A percentile compares a stretch with the other conserved stretches of the same genome.
Evolutionary conservation across 23 tunicate genomes (phyloP).

Genomic region (Clavelina lepadiformis): DNA sequence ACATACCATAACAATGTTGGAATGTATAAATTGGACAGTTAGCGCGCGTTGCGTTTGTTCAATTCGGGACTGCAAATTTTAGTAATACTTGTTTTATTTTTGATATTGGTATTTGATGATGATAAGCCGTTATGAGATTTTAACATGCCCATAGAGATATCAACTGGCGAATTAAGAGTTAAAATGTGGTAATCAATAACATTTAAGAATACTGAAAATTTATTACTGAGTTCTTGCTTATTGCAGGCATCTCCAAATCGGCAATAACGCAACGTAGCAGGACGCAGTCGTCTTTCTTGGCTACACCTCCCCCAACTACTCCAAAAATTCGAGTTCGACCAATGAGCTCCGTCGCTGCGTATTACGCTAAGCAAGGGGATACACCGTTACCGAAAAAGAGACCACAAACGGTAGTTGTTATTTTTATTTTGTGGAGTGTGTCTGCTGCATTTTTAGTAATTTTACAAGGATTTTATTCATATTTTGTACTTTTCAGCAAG

Average conservation of each 20-base stretch:
- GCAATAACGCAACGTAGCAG: slow-evolving; percentile 22
- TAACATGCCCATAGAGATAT: too few relatives aligned
- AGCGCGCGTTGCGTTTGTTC: too few relatives aligned
- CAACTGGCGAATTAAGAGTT: too few relatives aligned
- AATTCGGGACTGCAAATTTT: too few relatives aligned
- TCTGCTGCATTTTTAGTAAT: background rate
- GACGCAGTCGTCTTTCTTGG: slow-evolving; percentile 18
- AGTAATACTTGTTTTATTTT: too few relatives aligned
- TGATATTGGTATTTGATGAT: too few relatives aligned
- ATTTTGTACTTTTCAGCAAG: background rate
- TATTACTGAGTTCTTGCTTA: background rate
- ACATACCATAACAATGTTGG: too few relatives aligned
- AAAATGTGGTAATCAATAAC: too few relatives aligned
- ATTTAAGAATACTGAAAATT: too few relatives aligned
- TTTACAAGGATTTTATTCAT: background rate
- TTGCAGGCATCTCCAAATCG: slow-evolving; percentile 20
- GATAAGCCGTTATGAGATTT: too few relatives aligned
- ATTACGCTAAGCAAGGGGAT: slow-evolving; percentile 1
- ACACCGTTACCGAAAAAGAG: slow-evolving; percentile 45
- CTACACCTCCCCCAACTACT: slow-evolving; percentile 33
- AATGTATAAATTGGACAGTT: too few relatives aligned
- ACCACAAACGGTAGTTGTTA: slow-evolving; percentile 57
- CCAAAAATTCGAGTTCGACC: slow-evolving; percentile 58
- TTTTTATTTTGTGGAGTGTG: background rate
- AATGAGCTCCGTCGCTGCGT: slow-evolving; percentile 52